A percentile compares a stretch with the other conserved stretches of the same genome.
Conservation (phyloP, 2,797 vertebrate species). For the Phrynocephalus forsythii region DNA sequence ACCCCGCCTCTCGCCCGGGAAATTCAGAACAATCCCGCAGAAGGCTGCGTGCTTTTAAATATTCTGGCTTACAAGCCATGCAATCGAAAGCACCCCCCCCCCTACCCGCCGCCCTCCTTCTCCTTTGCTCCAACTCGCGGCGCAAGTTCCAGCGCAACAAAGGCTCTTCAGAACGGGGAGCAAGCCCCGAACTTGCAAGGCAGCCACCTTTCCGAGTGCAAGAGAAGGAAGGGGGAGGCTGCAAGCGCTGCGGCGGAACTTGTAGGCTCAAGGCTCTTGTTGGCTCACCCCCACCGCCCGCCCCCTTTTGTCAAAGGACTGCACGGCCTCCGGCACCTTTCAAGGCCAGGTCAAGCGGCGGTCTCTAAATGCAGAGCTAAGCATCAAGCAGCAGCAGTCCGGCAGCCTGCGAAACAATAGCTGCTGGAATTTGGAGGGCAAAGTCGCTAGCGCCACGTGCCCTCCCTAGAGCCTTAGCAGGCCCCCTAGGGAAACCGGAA, state of each 20-base stretch:
- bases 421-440: slow-evolving; percentile 30
- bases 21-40: slow-evolving; percentile 2
- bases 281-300: slow-evolving; percentile 44
- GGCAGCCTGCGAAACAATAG: slow-evolving; percentile 30
- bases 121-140: slow-evolving; percentile 4
- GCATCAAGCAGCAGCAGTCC: slow-evolving; percentile 45
- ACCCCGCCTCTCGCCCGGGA: not conserved
- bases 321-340: slow-evolving; percentile 72
- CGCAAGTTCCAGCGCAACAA: slow-evolving; percentile 47
- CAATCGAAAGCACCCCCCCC: not conserved
- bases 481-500: rapidly evolving
- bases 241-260: slow-evolving; percentile 48
- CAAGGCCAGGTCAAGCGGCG: slow-evolving; percentile 74
- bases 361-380: slow-evolving; percentile 1
- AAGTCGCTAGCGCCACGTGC: rapidly evolving
- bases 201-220: slow-evolving; percentile 41
- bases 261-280: slow-evolving; percentile 59
- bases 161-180: not conserved
- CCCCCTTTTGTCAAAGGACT: slow-evolving; percentile 65
- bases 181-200: slow-evolving; percentile 48
- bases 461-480: too few relatives aligned
- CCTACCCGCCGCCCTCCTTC: not conserved
- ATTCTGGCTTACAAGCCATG: not conserved
- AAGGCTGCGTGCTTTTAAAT: not conserved
- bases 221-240: slow-evolving; percentile 36